Conservation (phyloP, 2,888 invertebrate genomes). For the Mesochorus sp. region DNA sequence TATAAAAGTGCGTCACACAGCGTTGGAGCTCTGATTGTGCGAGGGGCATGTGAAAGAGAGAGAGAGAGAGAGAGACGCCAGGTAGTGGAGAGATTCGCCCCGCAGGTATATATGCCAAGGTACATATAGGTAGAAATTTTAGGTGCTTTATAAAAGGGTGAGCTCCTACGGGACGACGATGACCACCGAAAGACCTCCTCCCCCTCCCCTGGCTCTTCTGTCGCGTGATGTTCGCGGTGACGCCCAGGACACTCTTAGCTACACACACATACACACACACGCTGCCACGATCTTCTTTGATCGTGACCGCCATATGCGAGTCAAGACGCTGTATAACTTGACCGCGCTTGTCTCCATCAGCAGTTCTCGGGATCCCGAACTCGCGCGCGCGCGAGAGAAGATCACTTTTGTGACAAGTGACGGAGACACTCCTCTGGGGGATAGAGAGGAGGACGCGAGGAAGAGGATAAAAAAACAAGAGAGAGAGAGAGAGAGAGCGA, state of each 20-base stretch:
- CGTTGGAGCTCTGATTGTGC: slow-evolving; percentile 19
- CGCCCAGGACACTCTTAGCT: slow-evolving; percentile 45
- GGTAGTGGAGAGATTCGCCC: slow-evolving; percentile 26
- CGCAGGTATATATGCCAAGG: slow-evolving; percentile 11
- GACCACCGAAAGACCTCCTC: slow-evolving; percentile 17
- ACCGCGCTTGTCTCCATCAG: slow-evolving; percentile 25
- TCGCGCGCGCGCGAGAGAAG: slow-evolving; percentile 49
- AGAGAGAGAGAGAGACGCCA: slow-evolving; percentile 5
- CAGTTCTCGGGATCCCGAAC: slow-evolving; percentile 41
- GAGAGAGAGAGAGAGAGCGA: neutral
- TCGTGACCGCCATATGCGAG: slow-evolving; percentile 45
- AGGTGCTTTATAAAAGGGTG: slow-evolving; percentile 41
- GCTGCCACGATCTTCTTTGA: slow-evolving; percentile 38
- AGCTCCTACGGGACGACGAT: slow-evolving; percentile 30
- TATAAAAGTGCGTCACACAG: slow-evolving; percentile 24
- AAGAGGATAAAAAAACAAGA: slow-evolving; percentile 40
- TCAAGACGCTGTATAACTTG: slow-evolving; percentile 29
- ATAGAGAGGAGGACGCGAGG: neutral
- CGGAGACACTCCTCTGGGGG: slow-evolving; percentile 16
- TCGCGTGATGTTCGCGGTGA: slow-evolving; percentile 57
- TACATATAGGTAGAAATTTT: slow-evolving; percentile 15
- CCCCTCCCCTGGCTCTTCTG: slow-evolving; percentile 34
- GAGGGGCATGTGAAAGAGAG: too few relatives aligned
- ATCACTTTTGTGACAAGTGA: slow-evolving; percentile 53
- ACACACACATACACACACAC: neutral